Evolutionary conservation across 2,113 vertebrate genomes (phyloP), one percentile per base, ranked within the genome.

Genomic region (Microtus montanus): DNA sequence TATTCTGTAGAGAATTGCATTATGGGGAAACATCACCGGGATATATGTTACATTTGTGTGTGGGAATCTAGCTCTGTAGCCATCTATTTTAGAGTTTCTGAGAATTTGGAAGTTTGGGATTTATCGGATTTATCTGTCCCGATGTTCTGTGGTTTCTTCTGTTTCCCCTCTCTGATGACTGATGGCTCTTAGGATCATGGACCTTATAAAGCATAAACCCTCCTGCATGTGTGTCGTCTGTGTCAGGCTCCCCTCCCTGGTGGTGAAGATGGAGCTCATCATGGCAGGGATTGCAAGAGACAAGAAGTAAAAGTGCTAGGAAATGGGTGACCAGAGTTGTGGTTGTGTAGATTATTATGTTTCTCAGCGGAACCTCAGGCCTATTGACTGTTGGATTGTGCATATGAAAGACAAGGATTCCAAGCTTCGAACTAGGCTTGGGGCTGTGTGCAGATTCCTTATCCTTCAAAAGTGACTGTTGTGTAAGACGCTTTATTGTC

Each of bases 21-120:
- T 7, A 30, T 82, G 74, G 73, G 47, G 38, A 15, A 7, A 90
- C 78, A 38, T 91, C 30, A 77, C 5, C 10, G 49, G 79, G 90
- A 49, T 49, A 68, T 92, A 58, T 96, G 30, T 87, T 70, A 71
- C 28, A 77, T 82, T 79, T 93, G 44, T 80, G 15, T 90, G 47
- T 41, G 54, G 41, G 93, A 38, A 44, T 38, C n/a, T 47, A 66
- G 52, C 5, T 96, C 24, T 33, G 44, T 87, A 49, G 92, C 49
- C 79, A 1, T 49, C 87, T 92, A 83, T 89, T 26, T 22, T 73
- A 38, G 94, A 61, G 1, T 94, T 94, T 79, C 41, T 94, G 74
- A 92, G 77, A 47, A n/a, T 88, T 89, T 71, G 5, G 47, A 86
- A 38, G 24, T 66, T 89, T 44, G 5, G 9, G 41, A 13, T 71